These are phyloP conservation scores for Diphyllodes magnificus DNA, from an alignment of 2,113 vertebrate genomes.

Conservation along the genomic window DNA sequence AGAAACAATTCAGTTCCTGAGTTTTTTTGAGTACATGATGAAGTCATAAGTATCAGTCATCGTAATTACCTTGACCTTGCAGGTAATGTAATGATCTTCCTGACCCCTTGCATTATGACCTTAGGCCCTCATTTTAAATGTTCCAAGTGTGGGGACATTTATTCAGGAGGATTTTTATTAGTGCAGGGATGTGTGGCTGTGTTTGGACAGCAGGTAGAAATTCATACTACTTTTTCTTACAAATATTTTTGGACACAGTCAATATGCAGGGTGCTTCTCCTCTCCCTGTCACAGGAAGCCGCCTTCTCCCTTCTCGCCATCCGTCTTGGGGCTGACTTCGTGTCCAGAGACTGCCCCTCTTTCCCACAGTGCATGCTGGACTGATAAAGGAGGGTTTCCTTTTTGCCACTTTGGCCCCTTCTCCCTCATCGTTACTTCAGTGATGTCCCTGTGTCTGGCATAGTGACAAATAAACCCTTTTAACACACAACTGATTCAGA, in stretches of 20 bases:
- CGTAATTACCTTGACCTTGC: neutral
- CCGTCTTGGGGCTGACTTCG: neutral
- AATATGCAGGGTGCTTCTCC: neutral
- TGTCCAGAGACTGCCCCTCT: neutral
- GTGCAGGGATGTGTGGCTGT: neutral
- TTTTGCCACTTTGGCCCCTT: neutral
- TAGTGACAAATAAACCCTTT: conserved; percentile 22
- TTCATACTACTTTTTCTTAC: fast-evolving
- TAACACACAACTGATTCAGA: neutral
- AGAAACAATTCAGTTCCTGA: neutral
- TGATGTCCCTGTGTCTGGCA: neutral
- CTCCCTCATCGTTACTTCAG: neutral
- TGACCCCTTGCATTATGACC: neutral
- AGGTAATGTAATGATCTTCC: neutral
- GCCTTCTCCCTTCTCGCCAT: neutral
- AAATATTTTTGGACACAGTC: neutral
- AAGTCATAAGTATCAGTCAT: neutral
- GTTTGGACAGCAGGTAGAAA: neutral
- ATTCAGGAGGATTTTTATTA: neutral
- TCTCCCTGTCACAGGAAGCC: neutral
- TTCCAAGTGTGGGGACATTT: neutral
- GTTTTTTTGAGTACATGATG: neutral
- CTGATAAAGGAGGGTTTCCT: neutral
- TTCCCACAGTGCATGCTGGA: neutral
- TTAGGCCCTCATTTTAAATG: neutral